phyloP scores from a whole-genome alignment of 2,888 invertebrate genomes.

The Drosophila macrothrix region DNA sequence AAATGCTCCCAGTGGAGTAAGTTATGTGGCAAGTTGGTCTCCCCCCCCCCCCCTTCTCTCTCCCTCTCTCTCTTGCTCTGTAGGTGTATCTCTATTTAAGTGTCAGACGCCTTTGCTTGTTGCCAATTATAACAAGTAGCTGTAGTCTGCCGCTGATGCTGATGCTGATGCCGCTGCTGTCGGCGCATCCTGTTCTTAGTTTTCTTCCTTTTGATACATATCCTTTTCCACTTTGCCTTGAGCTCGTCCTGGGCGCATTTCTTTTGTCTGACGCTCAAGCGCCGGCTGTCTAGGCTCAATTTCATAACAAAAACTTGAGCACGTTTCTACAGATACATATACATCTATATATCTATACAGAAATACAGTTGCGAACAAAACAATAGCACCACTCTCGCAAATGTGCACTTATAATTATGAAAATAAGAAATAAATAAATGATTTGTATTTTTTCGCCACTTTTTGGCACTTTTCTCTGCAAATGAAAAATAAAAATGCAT shows the following conservation, averaged over 20 bases:
- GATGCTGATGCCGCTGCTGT: neutral
- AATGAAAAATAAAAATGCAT: neutral
- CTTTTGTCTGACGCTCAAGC: constrained; percentile 64
- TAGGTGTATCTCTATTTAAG: neutral
- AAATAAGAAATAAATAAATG: neutral
- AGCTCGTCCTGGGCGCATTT: constrained; percentile 40
- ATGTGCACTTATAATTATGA: neutral
- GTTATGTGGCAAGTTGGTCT: neutral
- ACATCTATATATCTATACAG: neutral
- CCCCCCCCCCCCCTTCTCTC: neutral
- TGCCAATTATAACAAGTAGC: constrained; percentile 78
- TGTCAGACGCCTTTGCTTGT: constrained; percentile 22
- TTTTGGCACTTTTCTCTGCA: neutral
- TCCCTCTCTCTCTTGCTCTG: neutral
- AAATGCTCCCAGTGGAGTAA: constrained; percentile 4
- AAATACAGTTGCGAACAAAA: neutral
- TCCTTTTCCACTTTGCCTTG: constrained; percentile 64
- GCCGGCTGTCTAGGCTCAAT: constrained; percentile 70
- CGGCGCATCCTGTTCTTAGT: constrained; percentile 72
- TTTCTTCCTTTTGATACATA: constrained; percentile 65
- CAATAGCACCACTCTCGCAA: neutral
- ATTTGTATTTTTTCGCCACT: too few species aligned
- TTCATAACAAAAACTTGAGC: constrained; percentile 80
- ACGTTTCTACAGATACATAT: constrained; percentile 49
- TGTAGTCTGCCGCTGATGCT: constrained; percentile 14